A percentile compares a stretch with the other conserved stretches of the same genome.
Conservation (phyloP, 37 sponge, comb jelly and placozoan genomes). For the Theonella swinhoei region DNA sequence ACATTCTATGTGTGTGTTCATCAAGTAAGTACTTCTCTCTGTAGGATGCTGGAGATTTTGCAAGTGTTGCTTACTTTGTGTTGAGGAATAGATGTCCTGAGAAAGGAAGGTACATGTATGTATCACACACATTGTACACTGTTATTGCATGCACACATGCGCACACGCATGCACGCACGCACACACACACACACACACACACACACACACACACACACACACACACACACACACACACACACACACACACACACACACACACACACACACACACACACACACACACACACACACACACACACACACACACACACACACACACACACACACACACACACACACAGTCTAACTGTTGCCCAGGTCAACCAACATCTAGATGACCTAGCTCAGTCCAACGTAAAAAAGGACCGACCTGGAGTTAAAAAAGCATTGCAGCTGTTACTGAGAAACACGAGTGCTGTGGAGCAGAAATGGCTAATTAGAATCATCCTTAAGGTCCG, state of each 20-base stretch:
- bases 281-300: slow-evolving; percentile 19
- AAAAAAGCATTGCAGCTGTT: slow-evolving; percentile 76
- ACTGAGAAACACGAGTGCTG: slow-evolving; percentile 83
- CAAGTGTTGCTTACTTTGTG: slow-evolving; percentile 85
- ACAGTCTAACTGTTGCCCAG: slow-evolving; percentile 71
- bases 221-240: background rate
- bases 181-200: too few species aligned
- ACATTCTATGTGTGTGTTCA: slow-evolving; percentile 70
- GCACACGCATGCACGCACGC: background rate
- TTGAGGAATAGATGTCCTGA: slow-evolving; percentile 88
- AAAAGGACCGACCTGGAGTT: slow-evolving; percentile 69
- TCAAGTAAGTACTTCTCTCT: slow-evolving; percentile 82
- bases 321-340: background rate
- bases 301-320: slow-evolving; percentile 11
- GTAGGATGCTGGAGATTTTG: slow-evolving; percentile 92
- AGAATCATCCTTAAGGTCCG: slow-evolving; percentile 91
- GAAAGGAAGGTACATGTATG: slow-evolving; percentile 65
- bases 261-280: too few species aligned
- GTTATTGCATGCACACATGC: background rate
- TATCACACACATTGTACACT: background rate
- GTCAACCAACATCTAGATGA: slow-evolving; percentile 82
- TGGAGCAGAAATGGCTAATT: slow-evolving; percentile 97
- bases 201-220: slow-evolving; percentile 18
- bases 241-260: slow-evolving; percentile 5
- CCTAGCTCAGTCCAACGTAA: slow-evolving; percentile 70